Base-by-base conservation (phyloP, 2,113 vertebrate species). In the Phylloscopus trochilus region DNA sequence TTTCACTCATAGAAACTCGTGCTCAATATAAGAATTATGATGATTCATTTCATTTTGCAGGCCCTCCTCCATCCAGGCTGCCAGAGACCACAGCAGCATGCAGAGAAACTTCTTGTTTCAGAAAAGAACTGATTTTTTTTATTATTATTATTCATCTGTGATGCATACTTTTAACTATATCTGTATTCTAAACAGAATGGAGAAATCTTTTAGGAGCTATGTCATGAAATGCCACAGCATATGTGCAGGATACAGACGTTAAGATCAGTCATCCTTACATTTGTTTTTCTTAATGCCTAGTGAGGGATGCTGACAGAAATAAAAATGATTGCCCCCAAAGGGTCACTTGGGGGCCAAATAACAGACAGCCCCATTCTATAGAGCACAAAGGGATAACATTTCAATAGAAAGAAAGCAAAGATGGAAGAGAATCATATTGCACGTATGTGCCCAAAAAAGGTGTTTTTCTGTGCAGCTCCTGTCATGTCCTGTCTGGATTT, bases 11-110 rank as follows among this genome's bases (percentile, higher is more conserved):
- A 78, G 22, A 22, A 47, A 49, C 31, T 81, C 55, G 43, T 15
- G 30, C 28, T 39, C 2, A 3, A 3, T 75, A 35, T 33, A 67
- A 76, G 41, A 72, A 26, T 63, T 80, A n/a, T 3, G 18, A 66
- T 80, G 79, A 93, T 70, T 74, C 59, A 70, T 55, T 59, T 83
- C 13, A 80, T 87, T 95, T 87, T 85, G 26, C 67, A 86, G 59
- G 31, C 4, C 39, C 66, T n/a, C 16, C 26, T 83, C 19, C 18
- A 0, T 63, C 41, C 53, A 87, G 72, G 21, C 51, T 89, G 12
- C 35, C 17, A 62, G 53, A 62, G 31, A 69, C 37, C 11, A n/a
- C 16, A 70, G 33, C 33, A 90, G 33, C 67, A 86, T 28, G 63
- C 4, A 93, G 59, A 80, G 9, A 82, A 91, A 73, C 9, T 41